A percentile compares a stretch with the other conserved stretches of the same genome.
Evolutionary conservation across 2,113 vertebrate species (phyloP).

Genomic region (Aix galericulata): DNA sequence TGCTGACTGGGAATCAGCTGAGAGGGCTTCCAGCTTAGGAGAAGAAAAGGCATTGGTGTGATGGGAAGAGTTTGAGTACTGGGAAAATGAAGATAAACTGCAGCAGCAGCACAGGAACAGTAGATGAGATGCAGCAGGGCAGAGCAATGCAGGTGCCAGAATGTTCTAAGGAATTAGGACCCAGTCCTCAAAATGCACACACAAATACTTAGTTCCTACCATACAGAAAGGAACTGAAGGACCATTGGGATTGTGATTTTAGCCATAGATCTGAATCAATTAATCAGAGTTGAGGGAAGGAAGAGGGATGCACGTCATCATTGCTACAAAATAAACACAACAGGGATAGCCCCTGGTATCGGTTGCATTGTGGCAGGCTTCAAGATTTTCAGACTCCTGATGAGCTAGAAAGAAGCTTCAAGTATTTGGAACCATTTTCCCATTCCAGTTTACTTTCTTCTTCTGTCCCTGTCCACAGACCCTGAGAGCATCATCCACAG

Average conservation of each 20-base stretch:
- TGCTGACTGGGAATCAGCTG: neutral
- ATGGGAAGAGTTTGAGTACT: neutral
- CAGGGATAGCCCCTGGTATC: neutral
- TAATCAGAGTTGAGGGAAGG: neutral
- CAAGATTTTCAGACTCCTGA: neutral
- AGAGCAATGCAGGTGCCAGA: neutral
- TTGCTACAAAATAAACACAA: neutral
- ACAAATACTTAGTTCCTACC: neutral
- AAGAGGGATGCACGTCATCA: rapidly evolving
- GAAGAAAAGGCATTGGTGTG: neutral
- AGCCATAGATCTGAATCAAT: neutral
- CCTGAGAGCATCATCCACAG: neutral
- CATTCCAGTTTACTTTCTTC: neutral
- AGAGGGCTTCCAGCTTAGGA: neutral
- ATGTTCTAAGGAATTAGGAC: neutral
- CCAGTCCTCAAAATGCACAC: neutral
- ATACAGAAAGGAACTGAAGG: neutral
- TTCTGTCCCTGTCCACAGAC: neutral
- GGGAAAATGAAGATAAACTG: neutral
- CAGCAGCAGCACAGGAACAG: neutral
- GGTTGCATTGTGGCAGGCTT: neutral
- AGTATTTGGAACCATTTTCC: neutral
- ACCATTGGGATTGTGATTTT: neutral
- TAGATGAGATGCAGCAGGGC: neutral
- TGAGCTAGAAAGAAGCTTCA: neutral